Evolutionary conservation across 1,140 invertebrate genomes (phyloP).

Genomic region (Zaprionus taronus): DNA sequence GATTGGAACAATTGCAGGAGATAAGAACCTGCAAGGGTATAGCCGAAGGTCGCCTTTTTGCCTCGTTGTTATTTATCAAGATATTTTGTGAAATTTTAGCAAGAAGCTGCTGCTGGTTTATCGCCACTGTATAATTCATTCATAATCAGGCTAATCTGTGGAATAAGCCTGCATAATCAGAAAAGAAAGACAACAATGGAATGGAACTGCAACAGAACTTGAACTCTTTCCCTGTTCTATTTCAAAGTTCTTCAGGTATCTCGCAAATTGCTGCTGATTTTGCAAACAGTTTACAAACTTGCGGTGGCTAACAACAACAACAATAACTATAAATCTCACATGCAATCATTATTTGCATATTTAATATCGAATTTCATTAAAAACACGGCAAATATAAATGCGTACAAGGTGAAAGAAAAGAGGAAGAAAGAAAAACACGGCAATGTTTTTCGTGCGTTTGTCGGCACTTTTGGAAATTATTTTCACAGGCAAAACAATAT

Average conservation of each 20-base stretch:
- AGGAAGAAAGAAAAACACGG: neutral
- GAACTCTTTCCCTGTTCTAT: neutral
- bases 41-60: too few relatives aligned
- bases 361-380: constrained; percentile 54
- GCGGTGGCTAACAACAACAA: constrained; percentile 21
- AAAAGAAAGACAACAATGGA: too few relatives aligned
- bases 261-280: constrained; percentile 46
- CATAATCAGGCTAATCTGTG: too few relatives aligned
- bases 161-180: too few relatives aligned
- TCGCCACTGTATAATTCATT: too few relatives aligned
- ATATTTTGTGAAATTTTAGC: too few relatives aligned
- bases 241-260: neutral
- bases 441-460: constrained; percentile 42
- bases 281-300: constrained; percentile 59
- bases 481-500: constrained; percentile 51
- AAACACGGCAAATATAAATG: constrained; percentile 19
- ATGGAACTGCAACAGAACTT: too few relatives aligned
- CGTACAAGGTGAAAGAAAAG: constrained; percentile 2
- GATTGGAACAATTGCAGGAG: too few relatives aligned
- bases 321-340: constrained; percentile 19
- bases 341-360: constrained; percentile 59
- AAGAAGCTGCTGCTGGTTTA: too few relatives aligned
- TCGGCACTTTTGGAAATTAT: constrained; percentile 47
- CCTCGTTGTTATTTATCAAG: too few relatives aligned
- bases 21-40: too few relatives aligned